phyloP scores from a whole-genome alignment of 2,113 vertebrate species.

The Leptosomus discolor region DNA sequence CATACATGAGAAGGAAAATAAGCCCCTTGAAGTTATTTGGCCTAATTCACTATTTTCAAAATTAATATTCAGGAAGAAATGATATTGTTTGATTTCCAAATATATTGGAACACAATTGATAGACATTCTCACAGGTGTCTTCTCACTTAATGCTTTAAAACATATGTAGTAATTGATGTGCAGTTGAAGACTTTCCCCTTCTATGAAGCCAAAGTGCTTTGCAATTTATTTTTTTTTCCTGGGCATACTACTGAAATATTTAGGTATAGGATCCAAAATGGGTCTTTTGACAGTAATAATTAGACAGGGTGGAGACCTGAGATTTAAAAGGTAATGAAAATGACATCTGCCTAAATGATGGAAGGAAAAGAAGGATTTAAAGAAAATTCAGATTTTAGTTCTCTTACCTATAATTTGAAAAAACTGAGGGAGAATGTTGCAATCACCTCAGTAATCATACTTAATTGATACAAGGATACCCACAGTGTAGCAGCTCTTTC shows the following conservation, averaged over 20 bases:
- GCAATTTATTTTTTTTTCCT: background rate
- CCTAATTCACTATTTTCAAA: slow-evolving; percentile 1
- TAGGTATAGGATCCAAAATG: background rate
- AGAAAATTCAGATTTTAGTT: background rate
- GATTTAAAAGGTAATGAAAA: background rate
- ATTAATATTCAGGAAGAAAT: slow-evolving; percentile 37
- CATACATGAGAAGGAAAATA: background rate
- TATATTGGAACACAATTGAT: no score
- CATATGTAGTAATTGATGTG: background rate
- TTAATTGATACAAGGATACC: background rate
- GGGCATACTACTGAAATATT: background rate
- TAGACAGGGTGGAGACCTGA: background rate
- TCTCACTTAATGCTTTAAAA: background rate
- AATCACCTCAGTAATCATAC: background rate
- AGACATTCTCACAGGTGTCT: background rate
- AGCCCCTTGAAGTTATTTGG: background rate
- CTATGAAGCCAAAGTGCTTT: background rate
- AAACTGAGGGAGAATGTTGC: background rate
- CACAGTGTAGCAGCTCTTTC: background rate
- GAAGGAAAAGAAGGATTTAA: background rate
- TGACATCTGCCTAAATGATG: background rate
- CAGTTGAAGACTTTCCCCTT: background rate
- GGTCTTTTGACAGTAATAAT: background rate
- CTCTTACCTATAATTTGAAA: background rate
- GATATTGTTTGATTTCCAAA: background rate